Evolutionary conservation across 2,113 vertebrate genomes (phyloP).

Genomic region (Microcebus murinus): DNA sequence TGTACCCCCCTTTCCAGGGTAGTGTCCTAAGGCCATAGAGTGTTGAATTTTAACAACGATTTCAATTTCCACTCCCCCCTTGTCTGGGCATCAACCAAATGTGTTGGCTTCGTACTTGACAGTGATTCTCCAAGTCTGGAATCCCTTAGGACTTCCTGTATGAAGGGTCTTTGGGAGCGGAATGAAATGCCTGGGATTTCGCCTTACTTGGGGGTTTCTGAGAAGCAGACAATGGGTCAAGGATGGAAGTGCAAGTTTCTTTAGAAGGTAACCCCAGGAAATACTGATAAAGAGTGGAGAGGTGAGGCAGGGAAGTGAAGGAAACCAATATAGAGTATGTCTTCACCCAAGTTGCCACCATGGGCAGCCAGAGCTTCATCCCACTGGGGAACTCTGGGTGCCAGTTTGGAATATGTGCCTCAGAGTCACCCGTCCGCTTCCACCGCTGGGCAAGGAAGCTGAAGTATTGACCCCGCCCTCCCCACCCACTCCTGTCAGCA

Average conservation of each 20-base stretch:
- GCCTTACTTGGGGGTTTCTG: not conserved
- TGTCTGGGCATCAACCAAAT: not conserved
- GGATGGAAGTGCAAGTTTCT: not conserved
- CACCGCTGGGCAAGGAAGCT: not conserved
- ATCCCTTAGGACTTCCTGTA: not conserved
- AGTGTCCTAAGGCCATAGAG: not conserved
- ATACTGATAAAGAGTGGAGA: not conserved
- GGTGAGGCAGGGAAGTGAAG: not conserved
- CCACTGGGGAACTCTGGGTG: not conserved
- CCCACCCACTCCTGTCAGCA: not conserved
- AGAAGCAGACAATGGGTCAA: not conserved
- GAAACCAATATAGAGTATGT: not conserved
- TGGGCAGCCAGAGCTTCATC: fast-evolving
- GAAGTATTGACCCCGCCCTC: not conserved
- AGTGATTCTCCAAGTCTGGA: not conserved
- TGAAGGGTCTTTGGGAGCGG: not conserved
- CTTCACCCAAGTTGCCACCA: fast-evolving
- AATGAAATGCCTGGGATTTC: not conserved
- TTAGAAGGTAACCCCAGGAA: not conserved
- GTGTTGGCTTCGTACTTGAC: not conserved
- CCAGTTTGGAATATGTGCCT: not conserved
- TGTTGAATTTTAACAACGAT: not conserved
- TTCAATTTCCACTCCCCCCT: not conserved
- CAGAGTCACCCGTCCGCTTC: not conserved
- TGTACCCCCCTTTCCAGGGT: not conserved